These are phyloP conservation scores for Eristalis intricaria DNA, from an alignment of 2,888 invertebrate species.

Conservation along the genomic window DNA sequence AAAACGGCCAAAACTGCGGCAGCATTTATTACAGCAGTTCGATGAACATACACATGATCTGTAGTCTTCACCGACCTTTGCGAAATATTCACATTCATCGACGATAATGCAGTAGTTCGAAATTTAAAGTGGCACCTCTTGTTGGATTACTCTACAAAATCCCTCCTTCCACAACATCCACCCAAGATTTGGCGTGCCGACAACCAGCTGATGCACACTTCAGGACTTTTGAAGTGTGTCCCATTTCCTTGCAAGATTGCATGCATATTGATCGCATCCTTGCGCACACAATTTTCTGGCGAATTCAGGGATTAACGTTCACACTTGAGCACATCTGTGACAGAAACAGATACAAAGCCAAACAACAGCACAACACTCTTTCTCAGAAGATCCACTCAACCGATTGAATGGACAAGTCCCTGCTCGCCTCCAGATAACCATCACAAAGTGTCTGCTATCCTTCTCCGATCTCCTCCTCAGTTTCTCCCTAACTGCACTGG, in stretches of 20 bases:
- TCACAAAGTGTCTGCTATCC: not conserved
- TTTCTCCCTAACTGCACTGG: not conserved
- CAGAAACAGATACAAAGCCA: not conserved
- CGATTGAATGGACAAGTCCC: slow-evolving; percentile 10
- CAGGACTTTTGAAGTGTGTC: no score
- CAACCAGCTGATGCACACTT: no score
- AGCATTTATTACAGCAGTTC: no score
- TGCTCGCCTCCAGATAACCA: slow-evolving; percentile 10
- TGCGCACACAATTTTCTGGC: not conserved
- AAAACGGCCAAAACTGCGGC: no score
- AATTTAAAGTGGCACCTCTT: not conserved
- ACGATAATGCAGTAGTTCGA: not conserved
- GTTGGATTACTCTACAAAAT: not conserved
- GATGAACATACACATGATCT: no score
- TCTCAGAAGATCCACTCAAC: slow-evolving; percentile 9
- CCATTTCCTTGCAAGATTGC: not conserved
- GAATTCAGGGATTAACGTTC: not conserved
- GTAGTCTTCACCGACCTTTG: no score
- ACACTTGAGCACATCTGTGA: slow-evolving; percentile 35
- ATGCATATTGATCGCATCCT: slow-evolving; percentile 6
- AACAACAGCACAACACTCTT: not conserved
- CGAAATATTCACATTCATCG: no score
- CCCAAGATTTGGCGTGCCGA: no score
- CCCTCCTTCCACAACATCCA: no score
- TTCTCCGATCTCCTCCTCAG: not conserved